Conservation (phyloP, 2,797 vertebrate genomes). For the Acrossocheilus wenchowensis region DNA sequence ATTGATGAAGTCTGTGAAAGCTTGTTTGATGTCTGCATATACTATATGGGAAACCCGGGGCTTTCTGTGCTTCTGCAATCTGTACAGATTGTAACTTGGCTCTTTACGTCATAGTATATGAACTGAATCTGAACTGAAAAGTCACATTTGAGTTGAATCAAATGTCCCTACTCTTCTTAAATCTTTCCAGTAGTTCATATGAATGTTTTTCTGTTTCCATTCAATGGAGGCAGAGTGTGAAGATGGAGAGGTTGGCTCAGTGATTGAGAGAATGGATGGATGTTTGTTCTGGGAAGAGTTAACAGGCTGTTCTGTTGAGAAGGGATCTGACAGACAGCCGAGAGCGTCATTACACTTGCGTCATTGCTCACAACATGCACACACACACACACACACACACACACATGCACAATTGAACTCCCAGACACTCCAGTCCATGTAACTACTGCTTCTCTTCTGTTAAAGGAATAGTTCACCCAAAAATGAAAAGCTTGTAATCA, state of each 20-base stretch:
- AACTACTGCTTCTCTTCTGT: background rate
- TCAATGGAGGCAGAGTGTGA: background rate
- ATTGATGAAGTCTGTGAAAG: constrained; percentile 49
- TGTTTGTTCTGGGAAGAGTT: constrained; percentile 25
- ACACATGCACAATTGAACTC: constrained; percentile 3
- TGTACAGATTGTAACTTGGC: background rate
- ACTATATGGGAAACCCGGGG: constrained; percentile 6
- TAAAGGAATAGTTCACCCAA: background rate
- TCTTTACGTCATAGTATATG: background rate
- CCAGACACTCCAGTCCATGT: background rate
- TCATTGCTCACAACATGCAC: constrained; percentile 16
- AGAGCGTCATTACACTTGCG: constrained; percentile 8
- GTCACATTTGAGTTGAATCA: constrained; percentile 4
- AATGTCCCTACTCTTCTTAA: background rate
- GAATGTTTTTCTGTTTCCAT: background rate
- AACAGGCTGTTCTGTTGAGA: constrained; percentile 16
- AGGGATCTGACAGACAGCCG: constrained; percentile 10
- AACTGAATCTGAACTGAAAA: constrained; percentile 13
- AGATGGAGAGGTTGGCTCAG: constrained; percentile 16
- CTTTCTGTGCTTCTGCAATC: background rate
- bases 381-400: background rate
- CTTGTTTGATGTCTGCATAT: constrained; percentile 40
- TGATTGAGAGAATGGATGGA: background rate
- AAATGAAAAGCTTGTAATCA: too few species aligned
- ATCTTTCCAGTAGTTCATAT: constrained; percentile 9